A percentile compares a stretch with the other conserved stretches of the same genome.
These are phyloP conservation scores for Globia sparganii DNA, from an alignment of 2,888 invertebrate species.

Conservation along the genomic window DNA sequence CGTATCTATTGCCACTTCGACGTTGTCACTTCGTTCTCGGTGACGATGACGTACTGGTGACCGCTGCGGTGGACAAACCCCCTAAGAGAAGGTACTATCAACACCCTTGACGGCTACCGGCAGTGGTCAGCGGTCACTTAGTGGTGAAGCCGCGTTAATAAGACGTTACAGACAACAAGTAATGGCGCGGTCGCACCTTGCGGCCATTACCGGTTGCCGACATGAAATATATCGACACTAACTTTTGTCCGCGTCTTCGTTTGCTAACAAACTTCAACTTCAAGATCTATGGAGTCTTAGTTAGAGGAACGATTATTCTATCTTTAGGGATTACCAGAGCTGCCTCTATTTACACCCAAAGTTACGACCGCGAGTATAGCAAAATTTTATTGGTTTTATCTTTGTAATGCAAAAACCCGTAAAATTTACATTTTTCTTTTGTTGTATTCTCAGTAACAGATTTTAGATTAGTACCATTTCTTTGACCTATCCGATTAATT, in stretches of 20 bases:
- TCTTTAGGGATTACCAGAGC: too few relatives aligned
- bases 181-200: conserved; percentile 15
- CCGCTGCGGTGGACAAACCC: neutral
- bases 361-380: neutral
- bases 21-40: neutral
- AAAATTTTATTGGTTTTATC: neutral
- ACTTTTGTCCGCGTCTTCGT: neutral
- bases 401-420: too few relatives aligned
- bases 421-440: too few relatives aligned
- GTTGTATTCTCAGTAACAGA: neutral
- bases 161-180: conserved; percentile 2
- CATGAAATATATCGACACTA: neutral
- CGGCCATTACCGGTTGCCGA: conserved; percentile 14
- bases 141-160: conserved; percentile 17
- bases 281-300: too few relatives aligned
- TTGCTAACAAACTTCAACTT: neutral
- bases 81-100: neutral
- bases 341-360: too few relatives aligned
- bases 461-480: neutral
- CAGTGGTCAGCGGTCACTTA: conserved; percentile 29
- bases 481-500: too few relatives aligned
- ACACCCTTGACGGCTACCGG: conserved; percentile 23
- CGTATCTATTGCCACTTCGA: neutral
- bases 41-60: neutral
- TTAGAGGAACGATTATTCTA: neutral